Evolutionary conservation across 2,797 vertebrate genomes (phyloP).

Genomic region (Iguana delicatissima): DNA sequence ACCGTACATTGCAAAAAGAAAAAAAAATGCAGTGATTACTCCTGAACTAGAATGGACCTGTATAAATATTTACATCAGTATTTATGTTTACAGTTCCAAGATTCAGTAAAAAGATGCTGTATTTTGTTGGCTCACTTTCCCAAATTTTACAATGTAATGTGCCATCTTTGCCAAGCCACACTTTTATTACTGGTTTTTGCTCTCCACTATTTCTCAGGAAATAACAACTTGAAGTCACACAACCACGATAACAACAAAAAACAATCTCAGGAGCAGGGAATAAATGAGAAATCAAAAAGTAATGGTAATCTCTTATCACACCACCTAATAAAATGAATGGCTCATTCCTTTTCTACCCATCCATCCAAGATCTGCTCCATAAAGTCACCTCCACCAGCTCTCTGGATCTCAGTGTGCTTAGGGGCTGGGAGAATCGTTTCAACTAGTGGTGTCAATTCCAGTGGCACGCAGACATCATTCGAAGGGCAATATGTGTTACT

Average conservation of each 20-base stretch:
- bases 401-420: not conserved
- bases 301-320: not conserved
- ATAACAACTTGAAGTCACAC: not conserved
- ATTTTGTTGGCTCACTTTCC: constrained; percentile 16
- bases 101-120: not conserved
- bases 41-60: not conserved
- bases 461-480: not conserved
- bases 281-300: not conserved
- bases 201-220: not conserved
- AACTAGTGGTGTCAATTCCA: not conserved
- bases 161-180: not conserved
- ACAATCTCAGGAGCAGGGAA: not conserved
- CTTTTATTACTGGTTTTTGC: not conserved
- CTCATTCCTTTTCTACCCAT: not conserved
- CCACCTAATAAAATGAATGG: not conserved
- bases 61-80: not conserved
- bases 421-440: not conserved
- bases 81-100: constrained; percentile 3
- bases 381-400: not conserved
- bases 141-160: not conserved
- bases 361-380: not conserved
- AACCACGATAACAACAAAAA: no score
- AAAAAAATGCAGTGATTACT: not conserved
- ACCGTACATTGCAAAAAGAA: not conserved
- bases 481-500: not conserved